Evolutionary conservation across 2,888 invertebrate species (phyloP), one percentile per base, ranked within the genome.

Genomic region (Mechanitis messenoides): DNA sequence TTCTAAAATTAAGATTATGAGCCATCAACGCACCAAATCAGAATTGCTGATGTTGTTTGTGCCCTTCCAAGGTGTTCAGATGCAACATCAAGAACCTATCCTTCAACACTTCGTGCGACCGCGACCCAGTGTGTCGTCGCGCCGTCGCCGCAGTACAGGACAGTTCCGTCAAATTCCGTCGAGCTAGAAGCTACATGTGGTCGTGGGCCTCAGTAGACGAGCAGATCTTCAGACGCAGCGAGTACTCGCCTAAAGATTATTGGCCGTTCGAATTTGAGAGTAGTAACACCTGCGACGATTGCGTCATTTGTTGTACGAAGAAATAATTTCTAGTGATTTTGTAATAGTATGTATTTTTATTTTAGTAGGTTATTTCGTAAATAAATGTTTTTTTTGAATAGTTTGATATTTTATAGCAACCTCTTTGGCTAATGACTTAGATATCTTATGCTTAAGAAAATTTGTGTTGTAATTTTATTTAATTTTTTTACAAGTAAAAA

Each of bases 41-140:
- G 2, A 35, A 35, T 6, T 35, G 6, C 6, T 35, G 3, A 35
- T 6, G 9, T 4, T 59, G 3, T 56, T 11, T 54, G 1, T 20
- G 31, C 4, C 42, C 53, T 53, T 53, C 54, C 7, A 71, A 86
- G 87, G 70, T 88, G 9, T 88, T 88, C 62, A 80, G 85, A 47
- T 89, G 89, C 71, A 86, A 87, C 68, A 78, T 87, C 47, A 74
- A 74, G 46, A 79, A 85, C 60, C 74, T 90, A 0, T 69, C 66
- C 9, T 86, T 85, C 70, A 85, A 86, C 70, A 80, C 76, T 0
- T 69, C 75, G 0, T 65, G 71, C 33, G 67, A 74, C 3, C 71
- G 71, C 3, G 89, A 89, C 66, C 75, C 76, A 0, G 82, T 87
- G 0, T 77, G 80, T 56, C 72, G 72, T 53, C 74, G 83, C 1